Evolutionary conservation across 2,888 invertebrate species (phyloP), one percentile per base, ranked within the genome.

Genomic region (Watsonalla cultraria): DNA sequence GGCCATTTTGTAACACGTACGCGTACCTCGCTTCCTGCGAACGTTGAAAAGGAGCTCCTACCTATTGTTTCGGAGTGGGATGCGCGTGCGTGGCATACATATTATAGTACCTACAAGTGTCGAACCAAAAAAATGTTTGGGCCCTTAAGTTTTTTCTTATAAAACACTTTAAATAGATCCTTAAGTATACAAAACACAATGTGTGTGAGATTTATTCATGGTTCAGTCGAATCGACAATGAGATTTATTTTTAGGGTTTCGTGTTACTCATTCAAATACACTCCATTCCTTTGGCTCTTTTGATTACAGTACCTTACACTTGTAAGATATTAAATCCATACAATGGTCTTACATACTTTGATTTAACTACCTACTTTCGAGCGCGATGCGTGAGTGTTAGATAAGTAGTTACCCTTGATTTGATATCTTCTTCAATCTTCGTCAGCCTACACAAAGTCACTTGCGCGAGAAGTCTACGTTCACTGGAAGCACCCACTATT

Each of bases 21-120:
- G 89, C 90, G 90, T 90, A 68, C 87, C 76, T 60, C 76, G 86
- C 80, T 89, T 89, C 89, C 89, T 88, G 89, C 37, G 49, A 14
- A 37, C 84, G 80, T 72, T 85, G 74, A 86, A 90, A 89, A 87
- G 77, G 81, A 82, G 83, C 84, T 84, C 84, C 85, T 77, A 76
- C 78, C 89, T 72, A 90, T 90, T 90, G 89, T 90, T 82, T 72
- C 69, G 64, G 86, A 82, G 84, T 88, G 42, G 87, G 86, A 85
- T 84, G 82, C 66, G 59, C 83, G 88, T 85, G 90, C 73, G 60
- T 57, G 56, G 89, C 80, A 89, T 90, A 82, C 71, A 60, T 72
- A 86, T 77, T 54, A 55, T 58, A 59, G 15, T 62, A 69, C 68
- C 68, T 72, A 70, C 66, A 76, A 79, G 74, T 77, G 78, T 79